Evolutionary conservation across 2,797 vertebrate species (phyloP).

Genomic region (Odontamblyopus rebecca): DNA sequence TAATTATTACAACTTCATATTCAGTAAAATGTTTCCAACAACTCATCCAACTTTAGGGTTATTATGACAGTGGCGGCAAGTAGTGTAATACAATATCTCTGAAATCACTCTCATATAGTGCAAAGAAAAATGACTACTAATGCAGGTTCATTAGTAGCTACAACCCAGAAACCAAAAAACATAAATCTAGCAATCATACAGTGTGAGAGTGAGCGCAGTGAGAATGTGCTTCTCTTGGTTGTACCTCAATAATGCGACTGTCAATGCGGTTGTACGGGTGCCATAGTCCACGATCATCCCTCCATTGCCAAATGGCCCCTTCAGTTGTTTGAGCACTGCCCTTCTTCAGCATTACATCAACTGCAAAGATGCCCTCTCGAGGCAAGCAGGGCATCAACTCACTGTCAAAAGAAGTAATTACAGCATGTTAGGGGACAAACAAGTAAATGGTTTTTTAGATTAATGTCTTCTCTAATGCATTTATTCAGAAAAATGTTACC

Average conservation of each 20-base stretch:
- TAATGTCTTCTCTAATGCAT: not conserved
- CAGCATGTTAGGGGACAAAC: not conserved
- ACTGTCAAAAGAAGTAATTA: slow-evolving; percentile 64
- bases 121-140: no score
- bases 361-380: slow-evolving; percentile 98
- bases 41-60: no score
- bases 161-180: no score
- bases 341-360: slow-evolving; percentile 98
- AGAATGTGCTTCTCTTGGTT: not conserved
- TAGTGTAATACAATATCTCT: no score
- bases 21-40: no score
- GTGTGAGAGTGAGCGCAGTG: not conserved
- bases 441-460: not conserved
- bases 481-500: slow-evolving; percentile 74
- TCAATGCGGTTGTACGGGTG: slow-evolving; percentile 99
- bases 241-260: slow-evolving; percentile 99
- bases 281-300: slow-evolving; percentile 97
- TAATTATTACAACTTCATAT: no score
- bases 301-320: slow-evolving; percentile 98
- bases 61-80: no score
- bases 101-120: no score
- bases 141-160: no score
- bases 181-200: no score
- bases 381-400: slow-evolving; percentile 99
- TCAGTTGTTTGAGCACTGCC: slow-evolving; percentile 97